Evolutionary conservation across 1,140 invertebrate species (phyloP).

Genomic region (Drosophila sp.): DNA sequence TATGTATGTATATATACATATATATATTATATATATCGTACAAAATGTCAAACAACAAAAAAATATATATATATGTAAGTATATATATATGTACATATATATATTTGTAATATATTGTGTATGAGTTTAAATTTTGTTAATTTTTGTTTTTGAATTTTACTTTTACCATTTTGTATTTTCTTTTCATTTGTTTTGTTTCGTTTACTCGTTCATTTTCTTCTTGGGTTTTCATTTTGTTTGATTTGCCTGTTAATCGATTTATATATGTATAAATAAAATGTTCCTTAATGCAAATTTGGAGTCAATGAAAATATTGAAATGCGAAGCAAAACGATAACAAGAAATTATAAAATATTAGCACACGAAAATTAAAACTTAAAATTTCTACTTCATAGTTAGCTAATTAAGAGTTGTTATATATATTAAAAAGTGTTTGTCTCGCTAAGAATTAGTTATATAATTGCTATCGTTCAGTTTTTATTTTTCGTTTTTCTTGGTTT

Average conservation of each 20-base stretch:
- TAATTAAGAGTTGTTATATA: slow-evolving; percentile 6
- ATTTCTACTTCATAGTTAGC: slow-evolving; percentile 11
- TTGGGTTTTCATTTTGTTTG: background rate
- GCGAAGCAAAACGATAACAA: slow-evolving; percentile 10
- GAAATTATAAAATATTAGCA: background rate
- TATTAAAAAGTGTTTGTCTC: slow-evolving; percentile 16
- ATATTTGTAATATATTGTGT: slow-evolving; percentile 46
- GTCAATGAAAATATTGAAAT: slow-evolving; percentile 17
- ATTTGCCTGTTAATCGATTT: background rate
- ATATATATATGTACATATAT: slow-evolving; percentile 29
- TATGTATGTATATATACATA: slow-evolving; percentile 32
- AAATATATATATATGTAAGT: slow-evolving; percentile 37
- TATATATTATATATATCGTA: slow-evolving; percentile 38
- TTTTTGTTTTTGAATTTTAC: slow-evolving; percentile 27
- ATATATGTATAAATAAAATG: slow-evolving; percentile 1
- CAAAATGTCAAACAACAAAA: slow-evolving; percentile 64
- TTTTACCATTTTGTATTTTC: slow-evolving; percentile 36
- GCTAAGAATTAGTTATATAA: slow-evolving; percentile 31
- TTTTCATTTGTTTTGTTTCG: slow-evolving; percentile 21
- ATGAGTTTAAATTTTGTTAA: slow-evolving; percentile 34
- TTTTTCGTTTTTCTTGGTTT: slow-evolving; percentile 29
- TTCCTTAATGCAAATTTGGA: background rate
- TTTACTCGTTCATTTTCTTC: background rate
- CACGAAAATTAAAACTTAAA: background rate
- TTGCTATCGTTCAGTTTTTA: slow-evolving; percentile 21